Evolutionary conservation across 2,797 vertebrate genomes (phyloP).

Genomic region (Liasis olivaceus): DNA sequence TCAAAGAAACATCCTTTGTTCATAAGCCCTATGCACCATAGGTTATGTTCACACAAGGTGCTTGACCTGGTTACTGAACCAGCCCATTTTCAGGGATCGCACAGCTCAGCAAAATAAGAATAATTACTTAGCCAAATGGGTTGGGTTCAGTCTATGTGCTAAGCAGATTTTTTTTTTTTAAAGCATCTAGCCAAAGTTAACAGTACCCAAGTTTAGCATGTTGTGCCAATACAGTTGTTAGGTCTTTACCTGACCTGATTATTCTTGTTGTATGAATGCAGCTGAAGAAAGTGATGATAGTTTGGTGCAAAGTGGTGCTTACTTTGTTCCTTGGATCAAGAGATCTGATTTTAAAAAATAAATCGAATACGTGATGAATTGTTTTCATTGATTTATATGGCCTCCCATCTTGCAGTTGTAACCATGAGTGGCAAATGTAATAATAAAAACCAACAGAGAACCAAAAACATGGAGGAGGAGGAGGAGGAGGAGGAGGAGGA

Average conservation of each 20-base stretch:
- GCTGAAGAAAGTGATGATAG: no score
- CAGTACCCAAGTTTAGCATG: not conserved
- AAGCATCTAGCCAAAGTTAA: not conserved
- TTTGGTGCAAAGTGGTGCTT: no score
- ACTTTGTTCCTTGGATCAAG: not conserved
- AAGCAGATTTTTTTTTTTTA: not conserved
- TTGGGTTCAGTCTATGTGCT: not conserved
- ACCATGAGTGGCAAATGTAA: no score
- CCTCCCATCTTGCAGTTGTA: no score
- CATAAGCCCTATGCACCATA: not conserved
- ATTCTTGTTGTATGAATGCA: no score
- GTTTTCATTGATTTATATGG: no score
- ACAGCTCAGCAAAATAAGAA: not conserved
- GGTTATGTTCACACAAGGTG: not conserved
- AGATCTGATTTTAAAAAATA: no score
- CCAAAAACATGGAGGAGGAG: no score
- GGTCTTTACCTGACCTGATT: not conserved
- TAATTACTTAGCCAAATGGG: not conserved
- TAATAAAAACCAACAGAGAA: no score
- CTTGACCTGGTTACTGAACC: not conserved
- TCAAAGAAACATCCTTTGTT: not conserved
- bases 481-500: no score
- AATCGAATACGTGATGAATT: no score
- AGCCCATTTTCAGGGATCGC: not conserved
- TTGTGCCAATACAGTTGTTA: not conserved